Evolutionary conservation across 1,140 invertebrate species (phyloP).

Genomic region (Drosophila elegans): DNA sequence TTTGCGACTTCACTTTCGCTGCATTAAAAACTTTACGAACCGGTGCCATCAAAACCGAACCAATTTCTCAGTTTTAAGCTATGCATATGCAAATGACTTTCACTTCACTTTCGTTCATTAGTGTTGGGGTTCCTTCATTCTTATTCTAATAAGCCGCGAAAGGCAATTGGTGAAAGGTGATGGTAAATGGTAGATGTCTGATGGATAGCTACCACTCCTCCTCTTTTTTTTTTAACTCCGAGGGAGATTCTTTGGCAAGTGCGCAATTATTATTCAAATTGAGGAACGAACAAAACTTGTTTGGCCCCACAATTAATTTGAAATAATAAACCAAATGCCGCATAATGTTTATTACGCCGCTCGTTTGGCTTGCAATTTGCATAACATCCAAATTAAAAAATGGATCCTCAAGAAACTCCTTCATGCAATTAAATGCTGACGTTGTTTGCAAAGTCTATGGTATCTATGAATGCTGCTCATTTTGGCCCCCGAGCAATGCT

Average conservation of each 20-base stretch:
- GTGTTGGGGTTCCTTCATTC: conserved; percentile 55
- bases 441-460: conserved; percentile 29
- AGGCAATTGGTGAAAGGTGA: conserved; percentile 67
- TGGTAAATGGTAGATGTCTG: conserved; percentile 1
- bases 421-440: conserved; percentile 72
- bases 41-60: conserved; percentile 56
- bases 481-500: conserved; percentile 47
- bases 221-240: conserved; percentile 1
- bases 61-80: conserved; percentile 6
- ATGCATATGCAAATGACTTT: conserved; percentile 76
- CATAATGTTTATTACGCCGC: conserved; percentile 67
- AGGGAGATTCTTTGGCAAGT: conserved; percentile 49
- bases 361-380: conserved; percentile 73
- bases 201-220: conserved; percentile 11
- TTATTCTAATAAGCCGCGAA: conserved; percentile 71
- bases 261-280: conserved; percentile 61
- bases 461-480: conserved; percentile 13
- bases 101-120: conserved; percentile 81
- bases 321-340: conserved; percentile 62
- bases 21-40: conserved; percentile 57
- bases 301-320: conserved; percentile 72
- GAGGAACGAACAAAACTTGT: conserved; percentile 50
- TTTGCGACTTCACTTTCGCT: conserved; percentile 68
- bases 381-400: conserved; percentile 58
- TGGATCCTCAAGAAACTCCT: conserved; percentile 17